Evolutionary conservation across 2,113 vertebrate species (phyloP), one percentile per base, ranked within the genome.

Genomic region (Nothoprocta perdicaria): DNA sequence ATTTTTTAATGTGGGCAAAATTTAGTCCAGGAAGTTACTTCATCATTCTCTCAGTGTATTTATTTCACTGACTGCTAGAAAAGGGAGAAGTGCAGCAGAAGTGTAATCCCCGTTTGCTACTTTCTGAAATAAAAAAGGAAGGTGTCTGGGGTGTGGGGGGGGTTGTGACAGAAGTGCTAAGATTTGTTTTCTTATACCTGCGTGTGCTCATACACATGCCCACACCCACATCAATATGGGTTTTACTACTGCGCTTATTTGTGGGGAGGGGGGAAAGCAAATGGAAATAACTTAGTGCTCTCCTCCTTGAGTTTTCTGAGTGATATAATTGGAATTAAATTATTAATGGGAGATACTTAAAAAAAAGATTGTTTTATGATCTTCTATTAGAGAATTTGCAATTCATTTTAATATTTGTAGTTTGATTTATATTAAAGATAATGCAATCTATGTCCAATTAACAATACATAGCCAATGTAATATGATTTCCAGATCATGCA

Each of bases 361-460:
- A 96, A 71, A 38, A 98, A 98, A 98, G 98, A 98, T 98, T 98
- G 98, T 98, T 98, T 98, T 98, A 98, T 98, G 98, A 98, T 98
- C 98, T 97, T 97, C 98, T 98, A 98, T 98, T 98, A 98, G 97
- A 97, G 97, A 98, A 98, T 98, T 98, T 98, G 98, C 98, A 98
- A 98, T 98, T 98, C 98, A 98, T 98, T 98, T 98, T 98, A 98
- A 98, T 98, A 98, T 98, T 98, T 98, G 98, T 98, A 98, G 98
- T 98, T 98, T 98, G 98, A 98, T 98, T 98, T 98, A 98, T 98
- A 98, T 98, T 97, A 97, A 98, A 98, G 98, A 98, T 98, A 98
- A 98, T 98, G 98, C 98, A 98, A 98, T 98, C 98, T 97, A 98
- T 98, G 97, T 98, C 97, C 98, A 98, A 98, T 98, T 98, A 98